These are phyloP conservation scores for Plutomurus gul DNA, from an alignment of 1,140 invertebrate species.

Conservation along the genomic window DNA sequence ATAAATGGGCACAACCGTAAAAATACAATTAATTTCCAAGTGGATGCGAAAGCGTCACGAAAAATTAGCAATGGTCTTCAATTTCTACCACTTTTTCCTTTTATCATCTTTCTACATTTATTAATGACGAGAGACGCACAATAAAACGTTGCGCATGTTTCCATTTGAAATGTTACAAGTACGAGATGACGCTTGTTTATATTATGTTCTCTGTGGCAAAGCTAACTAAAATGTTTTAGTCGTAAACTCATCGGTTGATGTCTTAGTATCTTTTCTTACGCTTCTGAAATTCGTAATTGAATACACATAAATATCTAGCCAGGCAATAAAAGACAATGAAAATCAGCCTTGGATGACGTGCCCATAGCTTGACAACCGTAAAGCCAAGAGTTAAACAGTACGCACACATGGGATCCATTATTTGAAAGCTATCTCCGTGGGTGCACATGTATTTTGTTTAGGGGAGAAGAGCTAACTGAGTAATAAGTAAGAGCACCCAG, in stretches of 20 bases:
- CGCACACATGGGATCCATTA: too few species aligned
- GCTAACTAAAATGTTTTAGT: too few species aligned
- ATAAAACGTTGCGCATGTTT: background rate
- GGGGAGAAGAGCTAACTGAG: too few species aligned
- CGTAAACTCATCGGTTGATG: too few species aligned
- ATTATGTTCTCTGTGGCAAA: too few species aligned
- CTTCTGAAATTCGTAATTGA: background rate
- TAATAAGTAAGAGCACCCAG: too few species aligned
- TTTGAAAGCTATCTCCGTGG: too few species aligned
- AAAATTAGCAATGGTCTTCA: slow-evolving; percentile 14
- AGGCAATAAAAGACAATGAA: background rate
- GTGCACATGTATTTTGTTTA: too few species aligned
- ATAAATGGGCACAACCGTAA: background rate
- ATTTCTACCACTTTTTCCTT: background rate
- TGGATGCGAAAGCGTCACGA: background rate
- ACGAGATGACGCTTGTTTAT: too few species aligned
- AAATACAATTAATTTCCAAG: slow-evolving; percentile 4
- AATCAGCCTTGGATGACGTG: too few species aligned
- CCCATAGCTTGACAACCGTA: background rate
- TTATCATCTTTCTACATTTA: background rate
- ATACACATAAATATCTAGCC: slow-evolving; percentile 1
- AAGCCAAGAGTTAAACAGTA: too few species aligned
- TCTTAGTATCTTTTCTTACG: background rate
- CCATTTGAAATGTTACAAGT: background rate
- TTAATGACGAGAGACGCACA: background rate